Percentiles rank a stretch among this genome's conserved stretches.
Conservation (phyloP, 35 echinoderm and acorn worm species). For the Lytechinus variegatus region DNA sequence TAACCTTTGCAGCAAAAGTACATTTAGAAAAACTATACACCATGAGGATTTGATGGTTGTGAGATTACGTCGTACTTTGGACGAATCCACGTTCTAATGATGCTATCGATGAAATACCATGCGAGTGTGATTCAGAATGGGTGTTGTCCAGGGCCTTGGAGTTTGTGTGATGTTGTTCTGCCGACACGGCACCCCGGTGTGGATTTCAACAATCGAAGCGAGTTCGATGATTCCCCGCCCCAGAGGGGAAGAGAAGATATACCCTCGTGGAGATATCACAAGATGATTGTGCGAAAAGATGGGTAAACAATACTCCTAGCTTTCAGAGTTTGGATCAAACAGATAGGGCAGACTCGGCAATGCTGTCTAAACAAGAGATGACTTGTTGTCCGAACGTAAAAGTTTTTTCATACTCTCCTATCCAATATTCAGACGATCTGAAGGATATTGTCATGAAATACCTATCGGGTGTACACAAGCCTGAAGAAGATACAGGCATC, state of each 20-base stretch:
- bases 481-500: too few relatives aligned
- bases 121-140: background rate
- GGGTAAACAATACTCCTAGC: background rate
- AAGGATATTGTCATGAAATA: background rate
- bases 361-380: background rate
- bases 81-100: background rate
- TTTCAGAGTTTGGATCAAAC: background rate
- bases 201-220: background rate
- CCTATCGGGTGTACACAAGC: background rate
- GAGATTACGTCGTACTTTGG: background rate
- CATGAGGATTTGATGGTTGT: background rate
- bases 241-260: background rate
- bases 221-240: background rate
- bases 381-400: background rate
- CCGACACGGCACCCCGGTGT: background rate
- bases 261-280: background rate
- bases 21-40: background rate
- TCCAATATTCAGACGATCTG: background rate
- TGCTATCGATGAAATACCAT: background rate
- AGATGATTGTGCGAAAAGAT: slow-evolving; percentile 12
- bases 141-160: background rate
- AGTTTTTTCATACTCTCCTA: background rate
- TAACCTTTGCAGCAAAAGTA: background rate
- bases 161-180: background rate
- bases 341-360: background rate